Evolutionary conservation across 1,140 invertebrate species (phyloP).

Genomic region (Fopius arisanus): DNA sequence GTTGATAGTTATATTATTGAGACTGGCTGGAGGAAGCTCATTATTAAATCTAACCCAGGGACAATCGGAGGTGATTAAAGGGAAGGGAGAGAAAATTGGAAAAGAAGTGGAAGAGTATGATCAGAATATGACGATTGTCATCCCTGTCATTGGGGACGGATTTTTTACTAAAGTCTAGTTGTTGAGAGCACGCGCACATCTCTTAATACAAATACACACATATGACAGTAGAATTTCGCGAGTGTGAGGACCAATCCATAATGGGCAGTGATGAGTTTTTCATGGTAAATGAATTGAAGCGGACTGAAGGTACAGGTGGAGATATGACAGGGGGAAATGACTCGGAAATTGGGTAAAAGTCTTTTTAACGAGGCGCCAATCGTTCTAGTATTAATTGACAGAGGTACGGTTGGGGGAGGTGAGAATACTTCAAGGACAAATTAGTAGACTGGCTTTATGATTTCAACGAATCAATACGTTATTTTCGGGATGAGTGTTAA

Average conservation of each 20-base stretch:
- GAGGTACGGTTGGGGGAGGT: not conserved
- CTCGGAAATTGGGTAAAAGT: not conserved
- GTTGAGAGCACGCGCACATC: not conserved
- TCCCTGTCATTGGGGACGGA: slow-evolving; percentile 26
- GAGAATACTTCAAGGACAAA: not conserved
- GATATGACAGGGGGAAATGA: not conserved
- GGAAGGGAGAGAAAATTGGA: not conserved
- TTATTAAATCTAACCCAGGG: too few species aligned
- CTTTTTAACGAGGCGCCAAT: not conserved
- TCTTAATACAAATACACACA: too few species aligned
- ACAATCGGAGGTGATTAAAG: not conserved
- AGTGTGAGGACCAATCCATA: not conserved
- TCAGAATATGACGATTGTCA: slow-evolving; percentile 28
- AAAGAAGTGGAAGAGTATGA: slow-evolving; percentile 13
- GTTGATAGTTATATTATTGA: too few species aligned
- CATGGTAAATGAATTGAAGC: not conserved
- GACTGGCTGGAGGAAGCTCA: too few species aligned
- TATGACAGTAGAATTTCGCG: not conserved
- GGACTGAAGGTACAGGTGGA: not conserved
- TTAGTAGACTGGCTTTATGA: not conserved
- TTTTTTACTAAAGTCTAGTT: not conserved
- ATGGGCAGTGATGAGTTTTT: not conserved
- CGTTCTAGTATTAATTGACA: not conserved
- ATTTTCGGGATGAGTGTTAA: too few species aligned
- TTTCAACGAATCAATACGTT: too few species aligned